Evolutionary conservation across 2,888 invertebrate genomes (phyloP).

Genomic region (Liopterus haemorrhoidalis): DNA sequence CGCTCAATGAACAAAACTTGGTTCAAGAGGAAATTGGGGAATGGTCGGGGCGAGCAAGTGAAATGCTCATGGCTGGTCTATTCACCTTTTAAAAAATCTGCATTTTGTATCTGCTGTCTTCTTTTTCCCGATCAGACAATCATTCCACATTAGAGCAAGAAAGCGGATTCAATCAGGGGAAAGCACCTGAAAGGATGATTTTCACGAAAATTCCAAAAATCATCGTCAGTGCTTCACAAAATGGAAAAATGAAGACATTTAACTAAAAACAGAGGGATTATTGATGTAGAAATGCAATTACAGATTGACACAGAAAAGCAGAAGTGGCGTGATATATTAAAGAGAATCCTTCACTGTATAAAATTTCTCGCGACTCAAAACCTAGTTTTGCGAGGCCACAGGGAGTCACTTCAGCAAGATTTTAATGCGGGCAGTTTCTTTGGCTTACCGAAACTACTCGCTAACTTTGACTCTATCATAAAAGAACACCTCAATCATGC

Average conservation of each 20-base stretch:
- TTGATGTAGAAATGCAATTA: constrained; percentile 4
- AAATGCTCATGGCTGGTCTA: no score
- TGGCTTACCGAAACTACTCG: constrained; percentile 8
- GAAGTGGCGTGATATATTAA: no score
- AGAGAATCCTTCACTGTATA: constrained; percentile 14
- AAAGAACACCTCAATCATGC: not conserved
- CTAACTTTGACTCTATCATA: constrained; percentile 1
- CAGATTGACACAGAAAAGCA: no score
- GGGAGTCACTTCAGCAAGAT: constrained; percentile 14
- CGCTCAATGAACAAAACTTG: constrained; percentile 7
- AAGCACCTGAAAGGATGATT: constrained; percentile 3
- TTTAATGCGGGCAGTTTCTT: constrained; percentile 11
- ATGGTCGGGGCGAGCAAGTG: no score
- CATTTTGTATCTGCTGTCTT: constrained; percentile 9
- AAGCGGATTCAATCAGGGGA: constrained; percentile 8
- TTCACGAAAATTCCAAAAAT: constrained; percentile 7
- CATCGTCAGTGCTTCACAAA: constrained; percentile 4
- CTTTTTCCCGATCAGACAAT: constrained; percentile 5
- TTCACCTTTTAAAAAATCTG: constrained; percentile 3
- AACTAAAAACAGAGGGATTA: constrained; percentile 7
- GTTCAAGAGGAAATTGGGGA: constrained; percentile 3
- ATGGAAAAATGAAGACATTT: constrained; percentile 8
- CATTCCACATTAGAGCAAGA: constrained; percentile 7
- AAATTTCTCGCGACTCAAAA: constrained; percentile 17
- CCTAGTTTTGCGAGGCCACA: constrained; percentile 13